Conservation (phyloP, 2,888 invertebrate genomes). For the Tipula unca region DNA sequence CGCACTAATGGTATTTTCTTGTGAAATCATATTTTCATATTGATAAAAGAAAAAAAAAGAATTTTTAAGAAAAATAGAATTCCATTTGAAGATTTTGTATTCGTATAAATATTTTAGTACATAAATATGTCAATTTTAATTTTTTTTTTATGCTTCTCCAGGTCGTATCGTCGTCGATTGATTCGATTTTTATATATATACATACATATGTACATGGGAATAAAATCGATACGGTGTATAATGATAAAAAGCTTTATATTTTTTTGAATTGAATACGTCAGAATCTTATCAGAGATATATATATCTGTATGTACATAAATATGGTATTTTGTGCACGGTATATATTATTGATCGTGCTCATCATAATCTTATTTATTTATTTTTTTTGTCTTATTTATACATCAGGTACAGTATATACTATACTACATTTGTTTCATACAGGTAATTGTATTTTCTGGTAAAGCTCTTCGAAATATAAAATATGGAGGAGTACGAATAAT, state of each 20-base stretch:
- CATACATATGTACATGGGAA: neutral
- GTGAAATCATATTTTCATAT: neutral
- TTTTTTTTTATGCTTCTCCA: neutral
- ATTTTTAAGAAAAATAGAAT: neutral
- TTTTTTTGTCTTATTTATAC: neutral
- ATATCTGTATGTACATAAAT: neutral
- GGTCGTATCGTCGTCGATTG: neutral
- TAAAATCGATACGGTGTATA: neutral
- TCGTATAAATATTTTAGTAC: slow-evolving; percentile 8
- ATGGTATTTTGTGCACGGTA: neutral
- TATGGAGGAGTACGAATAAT: too few relatives aligned
- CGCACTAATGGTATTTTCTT: slow-evolving; percentile 8
- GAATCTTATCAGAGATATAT: neutral
- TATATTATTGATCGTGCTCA: neutral
- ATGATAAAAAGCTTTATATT: neutral
- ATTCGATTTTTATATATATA: neutral
- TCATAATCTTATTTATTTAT: neutral
- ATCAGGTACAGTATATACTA: neutral
- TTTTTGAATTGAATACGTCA: neutral
- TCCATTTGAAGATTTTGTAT: neutral
- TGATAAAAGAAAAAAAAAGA: neutral
- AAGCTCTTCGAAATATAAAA: too few relatives aligned
- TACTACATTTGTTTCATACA: too few relatives aligned
- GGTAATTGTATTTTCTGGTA: too few relatives aligned
- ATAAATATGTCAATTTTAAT: neutral